Conservation (phyloP, 2,797 vertebrate species). For the Gambelia wislizenii region DNA sequence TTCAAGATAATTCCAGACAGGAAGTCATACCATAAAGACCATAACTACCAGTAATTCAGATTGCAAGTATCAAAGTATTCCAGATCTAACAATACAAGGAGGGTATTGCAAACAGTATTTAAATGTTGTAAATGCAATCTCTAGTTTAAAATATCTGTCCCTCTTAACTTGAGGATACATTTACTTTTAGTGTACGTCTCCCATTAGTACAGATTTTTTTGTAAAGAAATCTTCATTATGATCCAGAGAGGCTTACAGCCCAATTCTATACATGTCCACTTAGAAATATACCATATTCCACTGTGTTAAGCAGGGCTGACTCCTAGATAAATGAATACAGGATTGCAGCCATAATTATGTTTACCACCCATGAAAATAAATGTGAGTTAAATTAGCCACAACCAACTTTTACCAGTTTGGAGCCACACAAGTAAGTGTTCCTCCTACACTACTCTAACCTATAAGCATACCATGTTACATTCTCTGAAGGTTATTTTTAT, state of each 20-base stretch:
- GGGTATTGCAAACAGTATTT: not conserved
- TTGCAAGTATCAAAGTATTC: not conserved
- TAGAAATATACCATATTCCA: constrained; percentile 2
- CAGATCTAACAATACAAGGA: not conserved
- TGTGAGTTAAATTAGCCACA: not conserved
- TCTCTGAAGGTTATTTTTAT: not conserved
- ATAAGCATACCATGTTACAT: not conserved
- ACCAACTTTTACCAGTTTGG: not conserved
- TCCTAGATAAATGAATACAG: not conserved
- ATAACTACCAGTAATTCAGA: not conserved
- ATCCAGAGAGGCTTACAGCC: not conserved
- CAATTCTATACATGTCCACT: not conserved
- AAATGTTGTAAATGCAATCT: not conserved
- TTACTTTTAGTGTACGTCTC: constrained; percentile 16
- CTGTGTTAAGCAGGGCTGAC: not conserved
- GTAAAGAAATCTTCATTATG: not conserved
- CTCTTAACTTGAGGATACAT: not conserved
- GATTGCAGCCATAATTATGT: not conserved
- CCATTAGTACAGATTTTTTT: not conserved
- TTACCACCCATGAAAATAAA: not conserved
- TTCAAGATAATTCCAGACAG: not conserved
- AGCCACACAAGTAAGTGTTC: no score
- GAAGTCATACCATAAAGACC: constrained; percentile 25
- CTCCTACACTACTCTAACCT: not conserved
- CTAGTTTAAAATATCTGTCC: not conserved